Percentiles rank a stretch among this genome's conserved stretches.
Conservation (phyloP, 2,888 invertebrate genomes). For the Eupelmus urozonus region DNA sequence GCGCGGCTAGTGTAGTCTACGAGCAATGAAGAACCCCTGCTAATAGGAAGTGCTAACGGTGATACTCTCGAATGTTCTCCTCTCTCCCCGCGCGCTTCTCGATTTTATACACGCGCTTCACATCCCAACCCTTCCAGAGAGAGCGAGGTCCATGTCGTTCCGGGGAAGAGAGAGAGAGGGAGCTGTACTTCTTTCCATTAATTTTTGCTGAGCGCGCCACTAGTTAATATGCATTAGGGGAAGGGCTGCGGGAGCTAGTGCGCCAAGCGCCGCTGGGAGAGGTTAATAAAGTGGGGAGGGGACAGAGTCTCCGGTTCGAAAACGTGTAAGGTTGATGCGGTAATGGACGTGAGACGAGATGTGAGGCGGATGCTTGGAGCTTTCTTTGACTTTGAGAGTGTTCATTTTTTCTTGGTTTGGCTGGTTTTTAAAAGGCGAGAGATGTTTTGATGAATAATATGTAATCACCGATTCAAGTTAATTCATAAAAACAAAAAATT, state of each 20-base stretch:
- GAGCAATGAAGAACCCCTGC: slow-evolving; percentile 72
- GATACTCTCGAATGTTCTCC: slow-evolving; percentile 71
- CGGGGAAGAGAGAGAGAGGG: too few relatives aligned
- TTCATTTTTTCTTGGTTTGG: too few relatives aligned
- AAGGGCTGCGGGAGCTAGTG: not conserved
- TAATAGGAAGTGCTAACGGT: slow-evolving; percentile 75
- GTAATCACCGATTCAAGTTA: too few relatives aligned
- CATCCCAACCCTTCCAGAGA: slow-evolving; percentile 15
- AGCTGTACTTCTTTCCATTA: slow-evolving; percentile 73
- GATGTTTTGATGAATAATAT: not conserved
- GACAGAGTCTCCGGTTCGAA: not conserved
- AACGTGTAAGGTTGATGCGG: slow-evolving; percentile 22
- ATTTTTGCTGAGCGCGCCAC: slow-evolving; percentile 74
- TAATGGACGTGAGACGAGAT: slow-evolving; percentile 29
- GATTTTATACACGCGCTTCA: not conserved
- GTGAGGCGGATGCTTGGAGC: too few relatives aligned
- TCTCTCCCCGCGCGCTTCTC: not conserved
- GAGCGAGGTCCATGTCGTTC: slow-evolving; percentile 5
- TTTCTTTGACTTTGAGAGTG: too few relatives aligned
- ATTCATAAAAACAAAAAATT: too few relatives aligned
- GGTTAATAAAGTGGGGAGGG: slow-evolving; percentile 20
- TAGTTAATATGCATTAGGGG: slow-evolving; percentile 75
- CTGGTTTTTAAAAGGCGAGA: not conserved
- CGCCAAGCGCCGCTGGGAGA: too few relatives aligned
- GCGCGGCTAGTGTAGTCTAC: too few relatives aligned